Percentiles rank a stretch among this genome's conserved stretches.
Evolutionary conservation across 2,113 vertebrate genomes (phyloP).

Genomic region (Fukomys damarensis): DNA sequence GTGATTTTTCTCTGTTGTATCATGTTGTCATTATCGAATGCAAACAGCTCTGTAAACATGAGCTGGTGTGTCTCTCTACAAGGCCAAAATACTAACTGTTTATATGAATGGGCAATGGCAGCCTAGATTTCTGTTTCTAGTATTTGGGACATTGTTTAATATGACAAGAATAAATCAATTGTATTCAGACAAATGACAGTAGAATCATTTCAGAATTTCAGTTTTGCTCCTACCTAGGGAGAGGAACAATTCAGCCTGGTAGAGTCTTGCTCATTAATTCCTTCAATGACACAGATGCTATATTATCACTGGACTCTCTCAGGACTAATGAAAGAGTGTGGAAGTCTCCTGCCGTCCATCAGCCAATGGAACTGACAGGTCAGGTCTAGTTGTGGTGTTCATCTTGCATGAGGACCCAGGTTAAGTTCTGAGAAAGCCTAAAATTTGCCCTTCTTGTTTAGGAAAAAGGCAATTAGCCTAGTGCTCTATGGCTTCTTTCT

Average conservation of each 20-base stretch:
- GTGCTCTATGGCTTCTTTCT: background rate
- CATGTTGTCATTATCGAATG: conserved; percentile 30
- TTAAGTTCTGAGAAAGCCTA: background rate
- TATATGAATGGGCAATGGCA: background rate
- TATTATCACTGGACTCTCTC: background rate
- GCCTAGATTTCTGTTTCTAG: conserved; percentile 39
- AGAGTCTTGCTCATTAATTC: background rate
- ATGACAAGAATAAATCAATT: conserved; percentile 31
- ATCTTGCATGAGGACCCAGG: background rate
- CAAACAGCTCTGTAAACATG: conserved; percentile 57
- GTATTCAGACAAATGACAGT: conserved; percentile 7
- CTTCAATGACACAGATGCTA: too few relatives aligned
- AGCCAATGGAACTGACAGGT: background rate
- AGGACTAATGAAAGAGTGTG: background rate
- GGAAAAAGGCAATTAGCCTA: background rate
- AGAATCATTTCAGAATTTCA: conserved; percentile 39
- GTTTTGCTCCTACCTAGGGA: background rate
- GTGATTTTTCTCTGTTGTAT: conserved; percentile 64
- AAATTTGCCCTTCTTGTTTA: background rate
- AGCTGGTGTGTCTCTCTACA: conserved; percentile 26
- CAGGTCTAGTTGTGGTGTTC: background rate
- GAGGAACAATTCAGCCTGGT: background rate
- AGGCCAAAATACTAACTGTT: conserved; percentile 28
- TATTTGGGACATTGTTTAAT: conserved; percentile 12
- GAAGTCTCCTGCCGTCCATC: background rate